Base-by-base conservation (phyloP, 2,888 invertebrate genomes). In the Drosophila tanythrix region DNA sequence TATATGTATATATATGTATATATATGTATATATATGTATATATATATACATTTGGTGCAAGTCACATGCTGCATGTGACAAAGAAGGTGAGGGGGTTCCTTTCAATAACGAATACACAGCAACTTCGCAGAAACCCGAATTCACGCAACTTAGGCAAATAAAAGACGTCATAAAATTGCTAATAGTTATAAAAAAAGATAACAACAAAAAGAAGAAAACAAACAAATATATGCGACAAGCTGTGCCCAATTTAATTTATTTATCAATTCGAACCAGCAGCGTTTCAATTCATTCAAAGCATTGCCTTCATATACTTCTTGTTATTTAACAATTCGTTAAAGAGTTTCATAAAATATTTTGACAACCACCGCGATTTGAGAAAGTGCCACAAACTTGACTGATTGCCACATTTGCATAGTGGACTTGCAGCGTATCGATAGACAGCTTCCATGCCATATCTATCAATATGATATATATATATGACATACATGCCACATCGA, bases 81-180 rank as follows among this genome's bases (percentile, higher is more conserved):
- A n/a, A 21, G 51, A 18, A 13, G 38, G 43, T 21, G 29, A 62
- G 31, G 18, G 51, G 27, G 35, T 29, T 25, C 18, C 56, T 40
- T 48, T 15, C 43, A 40, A 55, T 55, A 52, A 71, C 60, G 57
- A 40, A 36, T n/a, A 55, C 35, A 36, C 18, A 27, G 13, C 6
- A 35, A 36, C 10, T 29, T 21, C 40, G 35, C 40, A 59, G 21
- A 65, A 35, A 64, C 25, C 6, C 13, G 59, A 64, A 70, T 79
- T 82, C 75, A 80, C 61, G 76, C 72, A 88, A 88, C 83, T 83
- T 79, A 72, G 70, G 83, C 81, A 81, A 88, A 86, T 80, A 78
- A 74, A 81, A 88, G 76, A 76, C 58, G 61, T 65, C 78, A 79
- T 82, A 69, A 89, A 89, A 85, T 81, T 74, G 83, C 89, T 85